Conservation (phyloP, 2,888 invertebrate genomes). For the Mythimna vitellina region DNA sequence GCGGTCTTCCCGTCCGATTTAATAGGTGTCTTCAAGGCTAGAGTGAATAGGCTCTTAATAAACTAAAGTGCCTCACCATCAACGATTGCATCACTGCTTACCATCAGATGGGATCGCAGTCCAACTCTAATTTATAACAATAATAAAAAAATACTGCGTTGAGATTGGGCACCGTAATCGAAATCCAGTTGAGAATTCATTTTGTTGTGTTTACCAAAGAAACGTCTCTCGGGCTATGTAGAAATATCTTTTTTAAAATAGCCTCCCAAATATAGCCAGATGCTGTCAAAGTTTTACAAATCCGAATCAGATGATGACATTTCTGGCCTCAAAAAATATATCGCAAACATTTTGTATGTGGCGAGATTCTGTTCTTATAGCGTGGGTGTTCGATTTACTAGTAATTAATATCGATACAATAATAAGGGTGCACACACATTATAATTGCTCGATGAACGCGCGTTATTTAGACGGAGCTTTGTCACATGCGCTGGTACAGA, state of each 20-base stretch:
- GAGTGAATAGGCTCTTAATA: too few species aligned
- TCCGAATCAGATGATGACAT: conserved; percentile 27
- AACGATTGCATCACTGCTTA: too few species aligned
- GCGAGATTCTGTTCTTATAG: conserved; percentile 19
- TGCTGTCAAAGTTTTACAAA: conserved; percentile 42
- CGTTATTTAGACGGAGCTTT: not conserved
- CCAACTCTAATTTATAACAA: too few species aligned
- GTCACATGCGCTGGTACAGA: not conserved
- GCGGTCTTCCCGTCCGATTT: too few species aligned
- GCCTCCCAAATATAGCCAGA: not conserved
- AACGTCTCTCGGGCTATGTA: not conserved
- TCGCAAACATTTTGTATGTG: conserved; percentile 21
- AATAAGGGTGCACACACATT: conserved; percentile 12
- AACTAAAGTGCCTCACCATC: too few species aligned
- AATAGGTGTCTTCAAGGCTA: too few species aligned
- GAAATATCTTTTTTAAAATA: not conserved
- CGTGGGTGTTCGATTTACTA: conserved; percentile 45
- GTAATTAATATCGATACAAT: conserved; percentile 24
- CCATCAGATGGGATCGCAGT: too few species aligned
- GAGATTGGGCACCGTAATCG: too few species aligned
- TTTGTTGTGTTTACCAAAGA: not conserved
- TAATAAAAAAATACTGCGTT: too few species aligned
- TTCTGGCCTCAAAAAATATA: conserved; percentile 39
- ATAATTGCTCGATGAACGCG: not conserved
- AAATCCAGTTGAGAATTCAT: not conserved